These are phyloP conservation scores for Aleiodes testaceus DNA, from an alignment of 2,888 invertebrate species.

Conservation along the genomic window DNA sequence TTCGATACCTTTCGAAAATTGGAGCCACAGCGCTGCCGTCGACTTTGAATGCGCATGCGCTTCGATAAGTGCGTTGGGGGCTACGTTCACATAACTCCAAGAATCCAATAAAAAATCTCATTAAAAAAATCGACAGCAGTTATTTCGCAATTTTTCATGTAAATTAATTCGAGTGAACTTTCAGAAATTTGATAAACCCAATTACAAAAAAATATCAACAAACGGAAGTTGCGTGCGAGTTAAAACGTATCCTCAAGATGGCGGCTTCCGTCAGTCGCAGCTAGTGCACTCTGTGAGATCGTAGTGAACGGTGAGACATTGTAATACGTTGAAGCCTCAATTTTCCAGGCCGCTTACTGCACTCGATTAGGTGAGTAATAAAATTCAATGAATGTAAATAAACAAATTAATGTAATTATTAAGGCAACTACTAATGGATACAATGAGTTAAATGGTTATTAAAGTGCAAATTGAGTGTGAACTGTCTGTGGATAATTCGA, in stretches of 20 bases:
- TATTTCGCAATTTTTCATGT: no score
- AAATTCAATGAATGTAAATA: neutral
- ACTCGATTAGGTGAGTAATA: constrained; percentile 67
- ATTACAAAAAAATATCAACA: constrained; percentile 22
- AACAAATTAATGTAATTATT: neutral
- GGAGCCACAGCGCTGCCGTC: neutral
- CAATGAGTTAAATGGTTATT: neutral
- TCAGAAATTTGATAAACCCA: neutral
- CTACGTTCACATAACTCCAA: no score
- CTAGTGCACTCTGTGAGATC: constrained; percentile 71
- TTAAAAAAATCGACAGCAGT: no score
- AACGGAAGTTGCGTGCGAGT: constrained; percentile 47
- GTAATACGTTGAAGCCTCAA: constrained; percentile 69
- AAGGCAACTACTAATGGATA: no score
- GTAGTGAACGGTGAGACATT: constrained; percentile 70
- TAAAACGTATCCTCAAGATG: constrained; percentile 60
- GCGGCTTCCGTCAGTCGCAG: constrained; percentile 68
- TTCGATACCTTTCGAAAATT: constrained; percentile 48
- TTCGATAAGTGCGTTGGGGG: no score
- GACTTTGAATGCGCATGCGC: no score
- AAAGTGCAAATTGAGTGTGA: constrained; percentile 25
- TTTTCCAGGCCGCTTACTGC: constrained; percentile 69
- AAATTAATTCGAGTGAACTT: no score
- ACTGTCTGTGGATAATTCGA: constrained; percentile 44
- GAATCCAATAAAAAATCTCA: no score